Percentiles rank a stretch among this genome's conserved stretches.
These are phyloP conservation scores for Anser brachyrhynchus DNA, from an alignment of 2,113 vertebrate genomes.

Conservation along the genomic window DNA sequence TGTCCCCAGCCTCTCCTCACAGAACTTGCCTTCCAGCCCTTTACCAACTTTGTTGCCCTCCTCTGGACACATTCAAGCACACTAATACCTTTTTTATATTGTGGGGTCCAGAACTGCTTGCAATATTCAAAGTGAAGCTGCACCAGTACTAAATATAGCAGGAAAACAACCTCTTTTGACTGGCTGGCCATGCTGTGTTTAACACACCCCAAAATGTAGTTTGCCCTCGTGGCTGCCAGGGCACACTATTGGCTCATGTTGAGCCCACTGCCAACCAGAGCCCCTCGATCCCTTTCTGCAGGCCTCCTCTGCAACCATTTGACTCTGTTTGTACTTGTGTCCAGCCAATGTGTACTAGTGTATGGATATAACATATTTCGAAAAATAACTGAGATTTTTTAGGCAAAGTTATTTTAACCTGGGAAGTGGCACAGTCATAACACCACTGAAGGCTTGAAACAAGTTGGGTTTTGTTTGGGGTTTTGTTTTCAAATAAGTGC, in stretches of 20 bases:
- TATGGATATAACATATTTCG: not conserved
- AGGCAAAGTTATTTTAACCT: not conserved
- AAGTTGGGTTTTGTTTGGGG: not conserved
- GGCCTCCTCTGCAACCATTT: not conserved
- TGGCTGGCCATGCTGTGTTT: not conserved
- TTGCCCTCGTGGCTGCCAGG: not conserved
- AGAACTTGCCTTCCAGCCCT: not conserved
- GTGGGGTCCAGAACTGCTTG: not conserved
- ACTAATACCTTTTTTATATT: not conserved
- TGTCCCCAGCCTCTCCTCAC: not conserved
- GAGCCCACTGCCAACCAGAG: not conserved
- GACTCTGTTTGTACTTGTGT: not conserved
- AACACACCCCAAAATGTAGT: not conserved
- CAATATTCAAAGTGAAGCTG: not conserved
- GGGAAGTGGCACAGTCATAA: conserved; percentile 10
- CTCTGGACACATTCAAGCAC: not conserved
- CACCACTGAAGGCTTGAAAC: conserved; percentile 32
- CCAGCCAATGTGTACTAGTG: not conserved
- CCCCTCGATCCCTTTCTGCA: not conserved
- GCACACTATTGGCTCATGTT: not conserved
- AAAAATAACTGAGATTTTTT: not conserved
- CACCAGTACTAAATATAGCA: not conserved
- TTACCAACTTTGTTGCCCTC: not conserved
- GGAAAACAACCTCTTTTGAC: not conserved
- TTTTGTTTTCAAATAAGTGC: not conserved